Conservation (phyloP, 1,140 invertebrate species). For the Zaprionus ghesquierei region DNA sequence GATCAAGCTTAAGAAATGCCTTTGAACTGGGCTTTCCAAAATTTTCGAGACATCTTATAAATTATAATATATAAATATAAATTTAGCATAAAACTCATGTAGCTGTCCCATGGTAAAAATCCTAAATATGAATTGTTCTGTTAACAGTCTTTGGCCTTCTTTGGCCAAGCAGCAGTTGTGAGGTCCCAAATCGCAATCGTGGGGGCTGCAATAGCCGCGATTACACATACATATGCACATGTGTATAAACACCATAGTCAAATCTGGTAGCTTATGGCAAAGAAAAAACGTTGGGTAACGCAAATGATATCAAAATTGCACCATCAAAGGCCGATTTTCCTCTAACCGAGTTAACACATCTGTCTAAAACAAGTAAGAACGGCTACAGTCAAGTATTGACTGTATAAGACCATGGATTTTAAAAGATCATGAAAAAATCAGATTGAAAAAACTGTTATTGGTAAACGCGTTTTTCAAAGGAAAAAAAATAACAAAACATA, state of each 20-base stretch:
- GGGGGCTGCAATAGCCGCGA: constrained; percentile 20
- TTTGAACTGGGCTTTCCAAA: too few species aligned
- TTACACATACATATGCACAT: background rate
- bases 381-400: too few species aligned
- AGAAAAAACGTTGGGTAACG: background rate
- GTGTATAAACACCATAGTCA: background rate
- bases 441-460: too few species aligned
- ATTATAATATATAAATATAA: too few species aligned
- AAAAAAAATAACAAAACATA: too few species aligned
- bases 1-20: too few species aligned
- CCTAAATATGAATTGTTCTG: constrained; percentile 36
- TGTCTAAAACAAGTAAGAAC: too few species aligned
- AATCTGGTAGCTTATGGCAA: background rate
- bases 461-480: too few species aligned
- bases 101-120: constrained; percentile 10
- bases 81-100: background rate
- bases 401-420: too few species aligned
- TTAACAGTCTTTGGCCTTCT: constrained; percentile 28
- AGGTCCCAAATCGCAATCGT: constrained; percentile 38
- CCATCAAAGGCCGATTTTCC: background rate
- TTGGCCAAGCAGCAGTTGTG: constrained; percentile 37
- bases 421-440: too few species aligned
- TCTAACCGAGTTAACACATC: too few species aligned
- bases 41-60: too few species aligned
- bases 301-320: background rate